phyloP scores from a whole-genome alignment of 2,888 invertebrate species.

The Drosophila birchii region DNA sequence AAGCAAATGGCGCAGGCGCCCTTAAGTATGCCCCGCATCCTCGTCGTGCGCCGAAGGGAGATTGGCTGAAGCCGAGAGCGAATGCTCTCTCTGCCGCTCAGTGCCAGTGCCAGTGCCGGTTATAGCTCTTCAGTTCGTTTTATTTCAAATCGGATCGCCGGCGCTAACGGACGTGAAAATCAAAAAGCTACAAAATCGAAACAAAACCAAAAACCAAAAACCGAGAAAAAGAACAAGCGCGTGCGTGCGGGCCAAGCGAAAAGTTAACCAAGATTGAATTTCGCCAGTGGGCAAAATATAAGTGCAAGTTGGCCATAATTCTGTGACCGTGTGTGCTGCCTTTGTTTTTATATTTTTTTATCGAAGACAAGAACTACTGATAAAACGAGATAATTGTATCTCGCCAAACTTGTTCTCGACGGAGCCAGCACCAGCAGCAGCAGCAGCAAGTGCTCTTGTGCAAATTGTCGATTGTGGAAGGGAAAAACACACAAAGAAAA shows the following conservation, averaged over 20 bases:
- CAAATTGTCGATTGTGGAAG: slow-evolving; percentile 47
- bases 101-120: slow-evolving; percentile 4
- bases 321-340: slow-evolving; percentile 2
- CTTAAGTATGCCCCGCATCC: slow-evolving; percentile 36
- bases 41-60: slow-evolving; percentile 12
- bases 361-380: slow-evolving; percentile 41
- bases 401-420: slow-evolving; percentile 46
- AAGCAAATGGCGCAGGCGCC: slow-evolving; percentile 53
- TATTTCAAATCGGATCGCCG: slow-evolving; percentile 69
- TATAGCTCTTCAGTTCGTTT: slow-evolving; percentile 60
- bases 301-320: slow-evolving; percentile 18
- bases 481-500: slow-evolving; percentile 30
- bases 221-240: slow-evolving; percentile 40
- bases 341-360: slow-evolving; percentile 15
- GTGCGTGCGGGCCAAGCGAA: slow-evolving; percentile 54
- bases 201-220: background rate
- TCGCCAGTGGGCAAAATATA: slow-evolving; percentile 22
- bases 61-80: background rate
- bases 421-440: background rate
- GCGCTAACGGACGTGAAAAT: slow-evolving; percentile 62
- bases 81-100: background rate
- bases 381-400: slow-evolving; percentile 44
- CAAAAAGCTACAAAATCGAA: background rate
- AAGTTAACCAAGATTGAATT: slow-evolving; percentile 25
- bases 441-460: slow-evolving; percentile 30